These are phyloP conservation scores for Elgaria multicarinata DNA, from an alignment of 2,113 vertebrate species.

Conservation along the genomic window DNA sequence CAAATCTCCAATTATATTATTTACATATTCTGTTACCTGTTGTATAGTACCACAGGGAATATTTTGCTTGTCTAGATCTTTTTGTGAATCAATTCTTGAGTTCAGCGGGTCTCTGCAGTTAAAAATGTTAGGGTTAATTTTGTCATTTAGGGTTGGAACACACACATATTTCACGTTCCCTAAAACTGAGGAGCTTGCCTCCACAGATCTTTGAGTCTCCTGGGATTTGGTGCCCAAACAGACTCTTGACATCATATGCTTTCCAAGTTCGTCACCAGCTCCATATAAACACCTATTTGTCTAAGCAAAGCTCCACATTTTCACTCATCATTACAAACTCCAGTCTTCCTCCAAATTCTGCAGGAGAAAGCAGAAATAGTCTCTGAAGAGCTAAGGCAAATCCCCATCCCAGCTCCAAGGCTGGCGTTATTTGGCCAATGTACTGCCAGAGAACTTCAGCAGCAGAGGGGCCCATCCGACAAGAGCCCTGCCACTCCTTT, in stretches of 20 bases:
- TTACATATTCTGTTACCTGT: conserved; percentile 69
- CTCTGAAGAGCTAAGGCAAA: background rate
- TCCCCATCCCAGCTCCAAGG: background rate
- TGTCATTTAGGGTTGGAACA: too few relatives aligned
- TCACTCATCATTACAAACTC: background rate
- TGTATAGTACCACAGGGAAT: conserved; percentile 51
- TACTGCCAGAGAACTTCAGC: background rate
- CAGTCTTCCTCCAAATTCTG: background rate
- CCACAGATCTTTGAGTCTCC: background rate
- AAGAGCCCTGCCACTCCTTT: too few relatives aligned
- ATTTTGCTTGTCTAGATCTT: conserved; percentile 40
- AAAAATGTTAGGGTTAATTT: conserved; percentile 1
- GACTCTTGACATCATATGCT: background rate
- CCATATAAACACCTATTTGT: background rate
- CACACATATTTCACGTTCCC: background rate
- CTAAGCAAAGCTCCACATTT: background rate
- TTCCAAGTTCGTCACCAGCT: background rate
- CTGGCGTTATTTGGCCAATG: background rate
- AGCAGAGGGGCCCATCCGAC: background rate
- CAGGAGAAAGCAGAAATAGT: background rate
- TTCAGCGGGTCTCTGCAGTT: conserved; percentile 52
- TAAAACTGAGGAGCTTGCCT: background rate
- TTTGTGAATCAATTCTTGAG: conserved; percentile 45
- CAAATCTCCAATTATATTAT: background rate
- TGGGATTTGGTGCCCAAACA: background rate